Conservation (phyloP, 2,113 vertebrate species). For the Saccopteryx leptura region DNA sequence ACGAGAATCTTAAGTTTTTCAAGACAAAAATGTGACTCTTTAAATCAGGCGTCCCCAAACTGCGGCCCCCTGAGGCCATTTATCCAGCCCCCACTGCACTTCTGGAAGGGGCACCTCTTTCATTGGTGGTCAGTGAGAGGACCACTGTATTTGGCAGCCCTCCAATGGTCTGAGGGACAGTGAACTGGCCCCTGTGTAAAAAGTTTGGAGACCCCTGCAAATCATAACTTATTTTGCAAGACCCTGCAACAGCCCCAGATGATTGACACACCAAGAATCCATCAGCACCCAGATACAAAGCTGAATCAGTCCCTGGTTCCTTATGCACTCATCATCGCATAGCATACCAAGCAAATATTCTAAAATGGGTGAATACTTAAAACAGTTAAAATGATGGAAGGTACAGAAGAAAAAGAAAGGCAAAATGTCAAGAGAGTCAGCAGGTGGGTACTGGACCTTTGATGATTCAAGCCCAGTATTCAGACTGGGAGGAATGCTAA, state of each 20-base stretch:
- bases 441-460: not conserved
- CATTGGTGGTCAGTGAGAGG: too few species aligned
- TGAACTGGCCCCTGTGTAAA: too few species aligned
- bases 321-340: not conserved
- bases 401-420: not conserved
- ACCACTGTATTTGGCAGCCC: too few species aligned
- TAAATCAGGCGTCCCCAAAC: too few species aligned
- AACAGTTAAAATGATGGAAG: not conserved
- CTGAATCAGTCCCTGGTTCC: not conserved
- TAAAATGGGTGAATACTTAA: not conserved
- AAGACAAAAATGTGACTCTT: not conserved
- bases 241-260: not conserved
- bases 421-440: not conserved
- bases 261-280: not conserved
- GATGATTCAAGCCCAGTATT: not conserved
- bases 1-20: slow-evolving; percentile 29
- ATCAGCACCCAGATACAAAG: fast-evolving
- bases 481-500: not conserved
- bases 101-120: too few species aligned
- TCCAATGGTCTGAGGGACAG: too few species aligned
- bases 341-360: not conserved
- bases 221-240: not conserved
- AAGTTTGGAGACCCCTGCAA: not conserved
- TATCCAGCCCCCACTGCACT: too few species aligned
- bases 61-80: too few species aligned